Evolutionary conservation across 2,797 vertebrate species (phyloP).

Genomic region (Aplochiton taeniatus): DNA sequence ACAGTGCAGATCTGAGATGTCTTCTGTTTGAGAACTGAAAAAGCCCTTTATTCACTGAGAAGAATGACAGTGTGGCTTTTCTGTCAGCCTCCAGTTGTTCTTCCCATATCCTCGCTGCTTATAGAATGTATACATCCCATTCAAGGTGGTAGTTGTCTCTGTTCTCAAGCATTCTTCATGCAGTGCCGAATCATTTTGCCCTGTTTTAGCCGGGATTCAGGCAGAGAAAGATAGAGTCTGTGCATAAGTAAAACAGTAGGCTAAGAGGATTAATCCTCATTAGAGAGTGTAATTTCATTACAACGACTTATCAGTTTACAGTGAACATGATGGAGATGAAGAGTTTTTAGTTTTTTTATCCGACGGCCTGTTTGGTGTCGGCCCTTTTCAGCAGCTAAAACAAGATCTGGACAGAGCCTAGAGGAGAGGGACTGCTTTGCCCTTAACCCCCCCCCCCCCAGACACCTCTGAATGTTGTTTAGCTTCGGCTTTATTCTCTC

Average conservation of each 20-base stretch:
- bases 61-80: conserved; percentile 33
- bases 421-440: conserved; percentile 30
- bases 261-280: not conserved
- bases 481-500: conserved; percentile 32
- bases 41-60: conserved; percentile 35
- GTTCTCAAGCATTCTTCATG: conserved; percentile 13
- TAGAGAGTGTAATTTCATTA: no score
- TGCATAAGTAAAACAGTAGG: no score
- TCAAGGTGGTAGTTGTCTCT: conserved; percentile 16
- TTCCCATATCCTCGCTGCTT: conserved; percentile 39
- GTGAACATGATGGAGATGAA: no score
- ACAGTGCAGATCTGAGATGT: conserved; percentile 29
- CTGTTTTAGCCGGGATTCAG: not conserved
- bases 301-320: no score
- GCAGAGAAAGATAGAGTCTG: no score
- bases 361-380: no score
- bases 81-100: conserved; percentile 24
- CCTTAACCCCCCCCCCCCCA: conserved; percentile 23
- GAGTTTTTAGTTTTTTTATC: not conserved
- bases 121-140: conserved; percentile 17
- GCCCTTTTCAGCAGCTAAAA: no score
- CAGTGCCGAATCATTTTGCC: conserved; percentile 18
- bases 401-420: not conserved
- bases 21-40: conserved; percentile 41
- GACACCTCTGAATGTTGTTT: conserved; percentile 37